Conservation (phyloP, 2,797 vertebrate species). For the Steatocranus sp. region DNA sequence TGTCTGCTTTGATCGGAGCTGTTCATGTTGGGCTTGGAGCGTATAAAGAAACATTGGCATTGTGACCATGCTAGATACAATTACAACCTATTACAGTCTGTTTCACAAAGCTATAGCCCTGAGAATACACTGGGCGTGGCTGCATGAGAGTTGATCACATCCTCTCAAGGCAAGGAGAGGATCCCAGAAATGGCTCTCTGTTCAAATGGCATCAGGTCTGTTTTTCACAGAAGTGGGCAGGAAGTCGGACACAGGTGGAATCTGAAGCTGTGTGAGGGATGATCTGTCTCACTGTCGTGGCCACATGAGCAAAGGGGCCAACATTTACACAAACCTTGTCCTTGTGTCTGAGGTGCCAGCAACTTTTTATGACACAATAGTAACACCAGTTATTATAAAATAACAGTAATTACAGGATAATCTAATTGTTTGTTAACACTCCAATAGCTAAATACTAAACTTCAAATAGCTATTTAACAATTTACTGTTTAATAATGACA, state of each 20-base stretch:
- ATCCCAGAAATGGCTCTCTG: fast-evolving
- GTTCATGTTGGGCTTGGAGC: neutral
- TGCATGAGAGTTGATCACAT: neutral
- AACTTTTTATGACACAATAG: neutral
- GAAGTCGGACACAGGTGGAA: neutral
- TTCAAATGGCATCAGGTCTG: neutral
- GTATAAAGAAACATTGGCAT: neutral
- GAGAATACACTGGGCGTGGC: fast-evolving
- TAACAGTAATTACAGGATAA: neutral
- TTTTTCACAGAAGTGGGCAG: neutral
- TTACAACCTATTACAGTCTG: neutral
- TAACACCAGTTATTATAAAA: neutral
- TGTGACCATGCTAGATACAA: neutral
- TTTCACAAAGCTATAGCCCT: neutral
- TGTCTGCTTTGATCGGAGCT: neutral
- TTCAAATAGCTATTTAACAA: neutral
- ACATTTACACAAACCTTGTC: fast-evolving
- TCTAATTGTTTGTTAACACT: neutral
- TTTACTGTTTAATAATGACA: neutral
- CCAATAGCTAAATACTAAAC: neutral
- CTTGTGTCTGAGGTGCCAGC: neutral
- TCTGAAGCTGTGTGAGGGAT: neutral
- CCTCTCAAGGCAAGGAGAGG: neutral
- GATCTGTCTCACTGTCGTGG: neutral
- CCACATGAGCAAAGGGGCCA: neutral